phyloP scores from a whole-genome alignment of 1,140 invertebrate genomes.

The Sycophaga agraensis region DNA sequence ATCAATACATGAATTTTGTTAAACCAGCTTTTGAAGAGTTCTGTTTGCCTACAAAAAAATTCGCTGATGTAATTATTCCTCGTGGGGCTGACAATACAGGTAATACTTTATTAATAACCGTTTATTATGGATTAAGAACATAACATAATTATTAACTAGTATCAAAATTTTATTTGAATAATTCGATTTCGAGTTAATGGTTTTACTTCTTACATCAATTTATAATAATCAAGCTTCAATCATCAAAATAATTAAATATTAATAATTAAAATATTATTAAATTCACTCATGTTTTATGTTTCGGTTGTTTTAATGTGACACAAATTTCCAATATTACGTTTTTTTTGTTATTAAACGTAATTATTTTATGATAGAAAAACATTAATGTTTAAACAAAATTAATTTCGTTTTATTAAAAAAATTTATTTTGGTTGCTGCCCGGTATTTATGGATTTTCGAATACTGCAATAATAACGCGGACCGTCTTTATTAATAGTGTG shows the following conservation, averaged over 20 bases:
- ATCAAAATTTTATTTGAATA: too few relatives aligned
- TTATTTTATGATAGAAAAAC: not conserved
- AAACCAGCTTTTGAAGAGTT: constrained; percentile 99
- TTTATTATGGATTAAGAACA: too few relatives aligned
- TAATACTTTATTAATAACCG: constrained; percentile 49
- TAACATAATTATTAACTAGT: too few relatives aligned
- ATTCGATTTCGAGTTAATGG: too few relatives aligned
- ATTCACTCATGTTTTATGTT: too few relatives aligned
- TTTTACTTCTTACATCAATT: too few relatives aligned
- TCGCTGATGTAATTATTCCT: constrained; percentile 99
- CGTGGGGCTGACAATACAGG: constrained; percentile 94
- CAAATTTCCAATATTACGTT: not conserved
- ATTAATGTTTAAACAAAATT: not conserved
- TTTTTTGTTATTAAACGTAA: constrained; percentile 9
- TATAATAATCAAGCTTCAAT: too few relatives aligned
- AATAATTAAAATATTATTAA: too few relatives aligned
- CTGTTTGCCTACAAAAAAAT: constrained; percentile 98
- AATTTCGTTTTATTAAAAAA: constrained; percentile 2
- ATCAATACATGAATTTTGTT: constrained; percentile 96
- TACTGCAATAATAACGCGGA: too few relatives aligned
- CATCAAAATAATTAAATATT: too few relatives aligned
- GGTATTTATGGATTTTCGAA: constrained; percentile 35
- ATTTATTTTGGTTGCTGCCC: constrained; percentile 51
- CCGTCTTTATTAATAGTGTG: too few relatives aligned
- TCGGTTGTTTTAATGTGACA: too few relatives aligned